Evolutionary conservation across 2,797 vertebrate genomes (phyloP).

Genomic region (Mus caroli): DNA sequence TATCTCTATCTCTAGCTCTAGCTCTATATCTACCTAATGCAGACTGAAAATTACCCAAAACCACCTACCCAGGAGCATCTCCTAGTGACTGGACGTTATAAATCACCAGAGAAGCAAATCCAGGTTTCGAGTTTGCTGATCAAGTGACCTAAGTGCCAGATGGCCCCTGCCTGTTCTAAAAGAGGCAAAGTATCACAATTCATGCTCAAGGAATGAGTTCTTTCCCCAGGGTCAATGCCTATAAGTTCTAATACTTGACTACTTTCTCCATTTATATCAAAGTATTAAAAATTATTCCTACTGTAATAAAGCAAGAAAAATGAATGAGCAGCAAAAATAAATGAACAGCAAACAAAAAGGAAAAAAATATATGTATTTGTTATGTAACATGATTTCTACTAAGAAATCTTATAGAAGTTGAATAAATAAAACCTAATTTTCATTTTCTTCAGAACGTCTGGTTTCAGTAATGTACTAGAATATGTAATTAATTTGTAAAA

Average conservation of each 20-base stretch:
- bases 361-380: background rate
- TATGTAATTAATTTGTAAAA: background rate
- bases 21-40: background rate
- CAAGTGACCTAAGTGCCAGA: background rate
- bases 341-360: background rate
- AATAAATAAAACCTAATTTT: background rate
- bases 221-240: background rate
- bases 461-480: background rate
- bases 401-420: background rate
- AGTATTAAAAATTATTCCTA: background rate
- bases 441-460: background rate
- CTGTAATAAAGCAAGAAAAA: background rate
- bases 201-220: background rate
- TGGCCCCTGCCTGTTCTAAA: background rate
- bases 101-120: background rate
- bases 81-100: background rate
- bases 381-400: background rate
- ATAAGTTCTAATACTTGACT: background rate
- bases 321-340: background rate
- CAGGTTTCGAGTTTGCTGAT: background rate
- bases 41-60: background rate
- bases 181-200: background rate
- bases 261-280: background rate
- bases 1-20: too few species aligned
- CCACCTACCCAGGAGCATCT: background rate